A percentile compares a stretch with the other conserved stretches of the same genome.
These are phyloP conservation scores for Ostrea denselamellosa DNA, from an alignment of 1,140 invertebrate species.

Conservation along the genomic window DNA sequence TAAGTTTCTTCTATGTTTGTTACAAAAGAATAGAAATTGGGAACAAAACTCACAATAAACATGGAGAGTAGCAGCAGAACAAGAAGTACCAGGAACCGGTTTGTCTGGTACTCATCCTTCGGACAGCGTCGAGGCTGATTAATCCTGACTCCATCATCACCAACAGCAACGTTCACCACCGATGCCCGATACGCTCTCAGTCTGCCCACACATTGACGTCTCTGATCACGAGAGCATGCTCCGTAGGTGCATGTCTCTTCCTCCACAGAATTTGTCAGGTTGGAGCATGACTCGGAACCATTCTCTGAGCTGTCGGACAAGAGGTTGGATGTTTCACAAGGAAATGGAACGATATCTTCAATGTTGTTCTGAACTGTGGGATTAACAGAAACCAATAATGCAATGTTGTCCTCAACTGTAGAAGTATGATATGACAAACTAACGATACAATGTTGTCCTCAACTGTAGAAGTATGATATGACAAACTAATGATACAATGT, in stretches of 20 bases:
- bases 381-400: neutral
- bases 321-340: slow-evolving; percentile 48
- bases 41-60: slow-evolving; percentile 87
- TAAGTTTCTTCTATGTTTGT: too few species aligned
- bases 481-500: slow-evolving; percentile 62
- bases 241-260: slow-evolving; percentile 67
- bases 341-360: slow-evolving; percentile 73
- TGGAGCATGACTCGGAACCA: slow-evolving; percentile 40
- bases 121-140: slow-evolving; percentile 22
- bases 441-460: neutral
- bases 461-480: too few species aligned
- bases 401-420: too few species aligned
- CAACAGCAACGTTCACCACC: slow-evolving; percentile 21
- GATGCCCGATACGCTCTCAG: slow-evolving; percentile 63
- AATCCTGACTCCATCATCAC: slow-evolving; percentile 53
- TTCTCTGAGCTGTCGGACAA: slow-evolving; percentile 38
- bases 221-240: slow-evolving; percentile 66
- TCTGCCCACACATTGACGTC: slow-evolving; percentile 63
- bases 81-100: slow-evolving; percentile 90
- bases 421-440: too few species aligned
- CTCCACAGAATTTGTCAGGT: slow-evolving; percentile 45
- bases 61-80: slow-evolving; percentile 90
- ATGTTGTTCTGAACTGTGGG: slow-evolving; percentile 56
- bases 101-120: slow-evolving; percentile 83
- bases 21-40: too few species aligned